phyloP scores from a whole-genome alignment of 2,797 vertebrate genomes.

The Danio kyathit region DNA sequence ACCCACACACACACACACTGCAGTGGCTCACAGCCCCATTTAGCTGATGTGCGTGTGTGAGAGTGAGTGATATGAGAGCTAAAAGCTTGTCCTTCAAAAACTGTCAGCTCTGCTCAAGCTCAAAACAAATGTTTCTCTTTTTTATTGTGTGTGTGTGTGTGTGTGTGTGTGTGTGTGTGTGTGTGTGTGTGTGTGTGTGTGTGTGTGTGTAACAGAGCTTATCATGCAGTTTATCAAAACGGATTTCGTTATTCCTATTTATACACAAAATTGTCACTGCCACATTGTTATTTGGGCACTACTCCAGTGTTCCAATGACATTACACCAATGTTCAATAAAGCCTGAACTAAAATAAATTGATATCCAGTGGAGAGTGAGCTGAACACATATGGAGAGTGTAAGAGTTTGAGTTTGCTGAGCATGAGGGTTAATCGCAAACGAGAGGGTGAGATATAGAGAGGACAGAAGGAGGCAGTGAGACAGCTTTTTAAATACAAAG shows the following conservation, averaged over 20 bases:
- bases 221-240: constrained; percentile 33
- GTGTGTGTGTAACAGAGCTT: not conserved
- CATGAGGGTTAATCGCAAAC: constrained; percentile 24
- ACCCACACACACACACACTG: constrained; percentile 42
- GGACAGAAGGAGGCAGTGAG: not conserved
- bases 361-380: constrained; percentile 27
- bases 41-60: constrained; percentile 50
- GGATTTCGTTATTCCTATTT: constrained; percentile 17
- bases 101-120: constrained; percentile 54
- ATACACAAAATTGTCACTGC: not conserved
- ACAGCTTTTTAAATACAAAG: constrained; percentile 40
- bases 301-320: constrained; percentile 4
- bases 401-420: constrained; percentile 19
- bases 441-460: not conserved
- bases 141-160: constrained; percentile 4
- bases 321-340: constrained; percentile 27
- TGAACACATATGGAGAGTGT: constrained; percentile 29
- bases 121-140: constrained; percentile 49
- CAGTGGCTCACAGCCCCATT: constrained; percentile 50
- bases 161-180: constrained; percentile 25
- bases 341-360: constrained; percentile 36
- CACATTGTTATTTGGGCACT: constrained; percentile 3
- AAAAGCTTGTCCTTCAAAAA: constrained; percentile 65
- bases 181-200: constrained; percentile 11
- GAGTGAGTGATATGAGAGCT: constrained; percentile 60